phyloP scores from a whole-genome alignment of 2,888 invertebrate genomes.

The Timandra comae region DNA sequence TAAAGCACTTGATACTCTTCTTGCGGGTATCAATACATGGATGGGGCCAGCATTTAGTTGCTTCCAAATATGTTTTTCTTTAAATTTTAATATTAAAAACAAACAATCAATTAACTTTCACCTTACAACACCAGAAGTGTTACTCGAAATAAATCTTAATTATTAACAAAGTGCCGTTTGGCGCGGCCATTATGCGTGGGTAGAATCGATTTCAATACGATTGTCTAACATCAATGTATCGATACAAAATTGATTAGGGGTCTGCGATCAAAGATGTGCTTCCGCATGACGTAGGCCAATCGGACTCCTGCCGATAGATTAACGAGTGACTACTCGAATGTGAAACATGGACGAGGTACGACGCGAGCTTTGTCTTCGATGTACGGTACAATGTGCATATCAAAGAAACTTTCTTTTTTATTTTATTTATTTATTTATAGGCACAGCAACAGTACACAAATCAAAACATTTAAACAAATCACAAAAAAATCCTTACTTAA shows the following conservation, averaged over 20 bases:
- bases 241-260: conserved; percentile 58
- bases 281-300: conserved; percentile 52
- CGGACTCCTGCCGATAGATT: conserved; percentile 38
- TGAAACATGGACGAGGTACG: conserved; percentile 24
- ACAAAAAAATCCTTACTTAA: too few relatives aligned
- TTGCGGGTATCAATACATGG: too few relatives aligned
- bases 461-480: too few relatives aligned
- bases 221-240: conserved; percentile 46
- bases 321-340: conserved; percentile 34
- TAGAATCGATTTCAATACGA: conserved; percentile 40
- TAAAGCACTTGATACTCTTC: too few relatives aligned
- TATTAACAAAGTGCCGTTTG: conserved; percentile 37
- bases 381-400: too few relatives aligned
- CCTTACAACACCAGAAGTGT: conserved; percentile 17
- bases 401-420: too few relatives aligned
- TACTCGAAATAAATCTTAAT: conserved; percentile 39
- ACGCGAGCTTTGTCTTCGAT: conserved; percentile 18
- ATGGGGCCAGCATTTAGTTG: too few relatives aligned
- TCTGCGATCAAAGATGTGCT: conserved; percentile 61
- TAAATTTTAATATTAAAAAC: conserved; percentile 23
- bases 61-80: conserved; percentile 7
- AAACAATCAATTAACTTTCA: conserved; percentile 14
- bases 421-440: too few relatives aligned
- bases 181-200: conserved; percentile 41
- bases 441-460: too few relatives aligned